Percentiles rank a stretch among this genome's conserved stretches.
phyloP scores from a whole-genome alignment of 92 coral and sea anemone species.

The Pocillopora grandis region DNA sequence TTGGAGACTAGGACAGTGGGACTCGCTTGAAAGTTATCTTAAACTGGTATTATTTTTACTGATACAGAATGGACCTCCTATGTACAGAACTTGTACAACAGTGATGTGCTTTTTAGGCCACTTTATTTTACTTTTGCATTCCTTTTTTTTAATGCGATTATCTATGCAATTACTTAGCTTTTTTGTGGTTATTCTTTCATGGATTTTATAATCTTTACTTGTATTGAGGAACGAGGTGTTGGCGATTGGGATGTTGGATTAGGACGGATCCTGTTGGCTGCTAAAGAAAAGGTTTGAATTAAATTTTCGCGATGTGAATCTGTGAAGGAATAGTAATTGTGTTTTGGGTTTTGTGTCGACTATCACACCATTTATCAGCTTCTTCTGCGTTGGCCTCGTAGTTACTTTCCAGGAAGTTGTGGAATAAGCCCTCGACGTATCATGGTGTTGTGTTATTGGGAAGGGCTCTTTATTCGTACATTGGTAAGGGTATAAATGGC shows the following conservation, averaged over 20 bases:
- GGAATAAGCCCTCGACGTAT: too few relatives aligned
- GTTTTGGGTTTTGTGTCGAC: not conserved
- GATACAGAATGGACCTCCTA: too few relatives aligned
- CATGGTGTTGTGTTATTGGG: too few relatives aligned
- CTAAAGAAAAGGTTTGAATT: slow-evolving; percentile 80
- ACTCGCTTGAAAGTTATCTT: slow-evolving; percentile 77
- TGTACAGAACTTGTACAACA: not conserved
- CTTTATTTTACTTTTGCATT: not conserved
- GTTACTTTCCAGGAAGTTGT: not conserved
- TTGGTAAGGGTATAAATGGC: too few relatives aligned
- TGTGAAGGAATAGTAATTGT: too few relatives aligned
- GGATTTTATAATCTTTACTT: too few relatives aligned
- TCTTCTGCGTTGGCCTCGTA: not conserved
- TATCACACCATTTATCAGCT: not conserved
- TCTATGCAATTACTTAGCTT: too few relatives aligned
- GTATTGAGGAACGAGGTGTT: slow-evolving; percentile 74
- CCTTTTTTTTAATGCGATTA: too few relatives aligned
- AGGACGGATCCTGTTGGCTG: slow-evolving; percentile 87
- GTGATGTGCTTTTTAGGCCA: too few relatives aligned
- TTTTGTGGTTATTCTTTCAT: too few relatives aligned
- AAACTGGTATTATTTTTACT: slow-evolving; percentile 62
- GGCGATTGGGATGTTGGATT: slow-evolving; percentile 95
- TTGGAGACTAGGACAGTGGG: slow-evolving; percentile 99
- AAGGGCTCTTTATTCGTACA: too few relatives aligned
- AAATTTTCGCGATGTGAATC: too few relatives aligned